Conservation (phyloP, 1,140 invertebrate genomes). For the Doryteuthis pealeii region DNA sequence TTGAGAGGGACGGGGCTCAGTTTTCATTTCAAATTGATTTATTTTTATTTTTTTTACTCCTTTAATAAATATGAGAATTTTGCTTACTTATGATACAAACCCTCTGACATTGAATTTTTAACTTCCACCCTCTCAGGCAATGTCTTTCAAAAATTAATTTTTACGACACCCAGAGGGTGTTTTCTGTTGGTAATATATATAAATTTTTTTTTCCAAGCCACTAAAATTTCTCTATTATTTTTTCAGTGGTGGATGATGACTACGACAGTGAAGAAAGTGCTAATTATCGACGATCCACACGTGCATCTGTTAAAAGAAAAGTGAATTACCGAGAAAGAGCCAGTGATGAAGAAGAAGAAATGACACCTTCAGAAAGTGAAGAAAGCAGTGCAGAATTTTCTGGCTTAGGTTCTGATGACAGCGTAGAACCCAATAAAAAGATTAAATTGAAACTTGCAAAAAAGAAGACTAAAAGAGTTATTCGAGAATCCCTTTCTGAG, state of each 20-base stretch:
- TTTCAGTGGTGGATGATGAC: constrained; percentile 50
- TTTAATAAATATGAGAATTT: no score
- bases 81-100: no score
- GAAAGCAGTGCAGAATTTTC: constrained; percentile 17
- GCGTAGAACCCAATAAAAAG: neutral
- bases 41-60: no score
- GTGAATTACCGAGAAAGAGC: constrained; percentile 39
- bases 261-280: constrained; percentile 47
- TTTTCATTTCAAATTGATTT: no score
- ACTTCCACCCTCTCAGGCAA: no score
- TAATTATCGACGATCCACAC: constrained; percentile 29
- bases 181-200: no score
- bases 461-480: constrained; percentile 7
- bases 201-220: no score
- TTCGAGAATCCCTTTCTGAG: neutral
- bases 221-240: constrained; percentile 11
- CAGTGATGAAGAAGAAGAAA: constrained; percentile 34
- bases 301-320: constrained; percentile 28
- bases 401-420: neutral
- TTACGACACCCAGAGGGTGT: no score
- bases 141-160: no score
- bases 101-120: no score
- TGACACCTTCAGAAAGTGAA: constrained; percentile 25
- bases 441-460: neutral
- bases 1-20: no score